phyloP scores from a whole-genome alignment of 2,797 vertebrate species.

The Halcyon chelicuti region DNA sequence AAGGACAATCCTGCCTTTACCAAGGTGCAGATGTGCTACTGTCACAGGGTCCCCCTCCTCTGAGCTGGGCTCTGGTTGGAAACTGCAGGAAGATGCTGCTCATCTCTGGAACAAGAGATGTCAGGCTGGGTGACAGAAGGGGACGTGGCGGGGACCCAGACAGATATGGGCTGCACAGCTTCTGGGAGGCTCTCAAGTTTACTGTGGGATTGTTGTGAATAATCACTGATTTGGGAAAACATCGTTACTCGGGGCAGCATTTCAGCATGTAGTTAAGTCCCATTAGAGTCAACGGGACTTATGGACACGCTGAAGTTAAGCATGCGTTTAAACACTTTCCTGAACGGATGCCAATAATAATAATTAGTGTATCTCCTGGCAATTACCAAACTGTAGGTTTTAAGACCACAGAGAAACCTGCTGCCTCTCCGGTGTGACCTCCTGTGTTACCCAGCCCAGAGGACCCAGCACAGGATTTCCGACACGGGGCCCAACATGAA shows the following conservation, averaged over 20 bases:
- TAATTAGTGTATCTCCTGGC: background rate
- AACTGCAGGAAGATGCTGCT: background rate
- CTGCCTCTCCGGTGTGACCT: background rate
- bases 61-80: rapidly evolving
- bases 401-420: background rate
- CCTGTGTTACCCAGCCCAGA: background rate
- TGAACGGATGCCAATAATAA: background rate
- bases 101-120: rapidly evolving
- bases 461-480: background rate
- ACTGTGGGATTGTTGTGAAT: background rate
- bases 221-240: background rate
- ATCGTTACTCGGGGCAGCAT: background rate
- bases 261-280: background rate
- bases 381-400: rapidly evolving
- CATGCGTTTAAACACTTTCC: rapidly evolving
- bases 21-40: background rate
- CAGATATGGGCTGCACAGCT: rapidly evolving
- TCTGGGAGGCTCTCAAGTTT: rapidly evolving
- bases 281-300: background rate
- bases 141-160: rapidly evolving
- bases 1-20: background rate
- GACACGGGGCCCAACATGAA: background rate
- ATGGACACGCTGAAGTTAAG: background rate
- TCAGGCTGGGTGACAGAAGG: rapidly evolving
- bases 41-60: background rate